Evolutionary conservation across 2,797 vertebrate genomes (phyloP).

Genomic region (Sciurus carolinensis): DNA sequence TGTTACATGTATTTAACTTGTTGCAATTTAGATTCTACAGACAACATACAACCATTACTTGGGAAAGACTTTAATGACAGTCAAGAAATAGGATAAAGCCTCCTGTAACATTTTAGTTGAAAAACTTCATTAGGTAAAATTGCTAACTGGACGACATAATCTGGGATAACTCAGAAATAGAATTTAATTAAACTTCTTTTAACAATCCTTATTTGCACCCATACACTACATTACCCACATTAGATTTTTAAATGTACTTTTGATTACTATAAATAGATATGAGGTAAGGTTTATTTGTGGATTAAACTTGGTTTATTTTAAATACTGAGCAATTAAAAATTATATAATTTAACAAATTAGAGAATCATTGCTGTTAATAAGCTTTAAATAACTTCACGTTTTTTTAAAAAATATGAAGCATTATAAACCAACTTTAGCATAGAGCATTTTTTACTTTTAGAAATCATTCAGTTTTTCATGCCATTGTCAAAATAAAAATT

Average conservation of each 20-base stretch:
- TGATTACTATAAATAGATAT: slow-evolving; percentile 74
- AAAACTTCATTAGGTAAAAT: slow-evolving; percentile 64
- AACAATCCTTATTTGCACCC: neutral
- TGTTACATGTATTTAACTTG: slow-evolving; percentile 71
- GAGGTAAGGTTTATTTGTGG: slow-evolving; percentile 40
- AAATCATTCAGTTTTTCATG: neutral
- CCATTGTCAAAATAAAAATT: neutral
- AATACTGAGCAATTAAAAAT: slow-evolving; percentile 27
- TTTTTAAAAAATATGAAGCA: slow-evolving; percentile 27
- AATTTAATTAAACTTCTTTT: slow-evolving; percentile 64
- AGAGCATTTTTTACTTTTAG: neutral
- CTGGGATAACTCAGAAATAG: slow-evolving; percentile 67
- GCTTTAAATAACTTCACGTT: neutral
- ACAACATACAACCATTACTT: slow-evolving; percentile 70
- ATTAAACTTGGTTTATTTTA: slow-evolving; percentile 37
- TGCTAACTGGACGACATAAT: slow-evolving; percentile 69
- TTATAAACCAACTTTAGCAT: neutral
- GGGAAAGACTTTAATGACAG: slow-evolving; percentile 33
- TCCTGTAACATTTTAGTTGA: slow-evolving; percentile 39
- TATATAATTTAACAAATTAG: neutral
- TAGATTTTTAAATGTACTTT: neutral
- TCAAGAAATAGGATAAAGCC: slow-evolving; percentile 46
- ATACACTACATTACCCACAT: neutral
- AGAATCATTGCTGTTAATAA: slow-evolving; percentile 8
- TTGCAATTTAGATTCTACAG: slow-evolving; percentile 33